Evolutionary conservation across 2,113 vertebrate species (phyloP).

Genomic region (Plectropomus leopardus): DNA sequence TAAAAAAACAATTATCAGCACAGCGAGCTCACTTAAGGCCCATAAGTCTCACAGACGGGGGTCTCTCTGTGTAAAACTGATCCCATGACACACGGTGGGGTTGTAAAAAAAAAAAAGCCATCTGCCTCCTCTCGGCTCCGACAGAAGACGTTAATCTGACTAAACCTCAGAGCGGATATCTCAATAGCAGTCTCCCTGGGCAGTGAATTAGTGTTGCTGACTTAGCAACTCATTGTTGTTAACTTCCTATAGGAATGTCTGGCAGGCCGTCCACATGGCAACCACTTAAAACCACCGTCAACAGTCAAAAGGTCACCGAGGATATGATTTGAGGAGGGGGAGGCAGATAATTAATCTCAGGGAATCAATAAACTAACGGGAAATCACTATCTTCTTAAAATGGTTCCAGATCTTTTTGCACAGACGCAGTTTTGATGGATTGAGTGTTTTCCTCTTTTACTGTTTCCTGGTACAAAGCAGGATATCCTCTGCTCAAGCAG

Average conservation of each 20-base stretch:
- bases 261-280: constrained; percentile 53
- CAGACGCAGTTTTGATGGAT: constrained; percentile 9
- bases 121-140: constrained; percentile 29
- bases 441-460: background rate
- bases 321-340: constrained; percentile 12
- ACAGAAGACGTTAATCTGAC: constrained; percentile 67
- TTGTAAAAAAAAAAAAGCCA: constrained; percentile 50
- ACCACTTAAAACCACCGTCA: constrained; percentile 38
- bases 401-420: background rate
- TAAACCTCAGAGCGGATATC: constrained; percentile 69
- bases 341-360: background rate
- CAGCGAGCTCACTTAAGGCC: constrained; percentile 47
- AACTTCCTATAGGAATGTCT: constrained; percentile 70
- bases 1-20: constrained; percentile 46
- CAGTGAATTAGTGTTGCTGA: constrained; percentile 72
- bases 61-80: constrained; percentile 60
- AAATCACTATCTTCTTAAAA: background rate
- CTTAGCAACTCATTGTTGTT: constrained; percentile 67
- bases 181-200: constrained; percentile 65
- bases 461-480: constrained; percentile 42
- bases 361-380: constrained; percentile 29
- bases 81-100: constrained; percentile 56
- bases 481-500: constrained; percentile 55
- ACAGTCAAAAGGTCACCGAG: constrained; percentile 30
- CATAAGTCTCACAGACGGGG: constrained; percentile 50